Evolutionary conservation across 2,113 vertebrate genomes (phyloP), one percentile per base, ranked within the genome.

Genomic region (Thomomys bottae): DNA sequence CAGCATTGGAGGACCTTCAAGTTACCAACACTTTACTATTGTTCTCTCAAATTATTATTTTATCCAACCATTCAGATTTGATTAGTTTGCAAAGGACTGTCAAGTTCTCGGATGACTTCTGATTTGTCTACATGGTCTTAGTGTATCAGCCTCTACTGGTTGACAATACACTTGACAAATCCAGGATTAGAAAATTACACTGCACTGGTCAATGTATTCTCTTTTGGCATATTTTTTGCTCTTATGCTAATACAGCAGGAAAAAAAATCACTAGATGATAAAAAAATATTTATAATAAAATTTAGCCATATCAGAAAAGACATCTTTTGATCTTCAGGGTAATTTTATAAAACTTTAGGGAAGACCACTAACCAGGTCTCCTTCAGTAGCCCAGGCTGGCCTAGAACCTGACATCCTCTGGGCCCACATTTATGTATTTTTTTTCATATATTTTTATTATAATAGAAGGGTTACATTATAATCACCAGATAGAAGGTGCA

Each of bases 51-150:
- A 85, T 45, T 91, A 67, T 77, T 61, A 72, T 40, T 73, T 72
- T 75, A 93, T 76, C 83, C 45, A 87, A 76, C 23, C 28, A 89
- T 32, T 87, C 64, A 61, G 59, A 89, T 78, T 54, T 84, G 32
- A 91, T 78, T 72, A 63, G 40, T 36, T 77, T 12, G 2, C 68
- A 42, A 90, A n/a, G 28, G 9, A 34, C 11, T 71, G 24, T 78
- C 88, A 85, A 71, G 38, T 49, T 18, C 14, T 81, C 70, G 38
- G 64, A 82, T 61, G 54, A 83, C 42, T 77, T 80, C 28, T 61
- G 38, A 72, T 54, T 83, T 68, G 86, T 61, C 61, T 76, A 80
- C 86, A 87, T 68, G 59, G 68, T 68, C 40, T 59, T 8, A 54
- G 42, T 75, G 10, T 70, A 23, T 67, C 7, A 64, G 59, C 2